These are phyloP conservation scores for Monopis laevigella DNA, from an alignment of 2,888 invertebrate species.

Conservation along the genomic window DNA sequence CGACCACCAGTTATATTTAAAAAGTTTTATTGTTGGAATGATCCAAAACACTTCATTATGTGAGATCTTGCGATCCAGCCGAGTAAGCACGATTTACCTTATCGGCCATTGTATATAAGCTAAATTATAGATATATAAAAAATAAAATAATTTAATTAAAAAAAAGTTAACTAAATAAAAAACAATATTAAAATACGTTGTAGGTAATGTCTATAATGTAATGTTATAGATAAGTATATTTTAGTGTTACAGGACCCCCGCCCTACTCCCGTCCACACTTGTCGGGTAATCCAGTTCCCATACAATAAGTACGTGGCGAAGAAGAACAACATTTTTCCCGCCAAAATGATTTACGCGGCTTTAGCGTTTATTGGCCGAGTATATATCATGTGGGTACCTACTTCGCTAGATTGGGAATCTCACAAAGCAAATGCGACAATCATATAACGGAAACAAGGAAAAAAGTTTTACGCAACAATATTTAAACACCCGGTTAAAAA, in stretches of 20 bases:
- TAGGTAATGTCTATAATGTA: too few species aligned
- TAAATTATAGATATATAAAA: too few species aligned
- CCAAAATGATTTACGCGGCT: constrained; percentile 13
- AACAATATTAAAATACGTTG: neutral
- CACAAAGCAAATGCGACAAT: too few species aligned
- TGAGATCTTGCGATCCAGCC: too few species aligned
- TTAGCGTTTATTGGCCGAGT: constrained; percentile 59
- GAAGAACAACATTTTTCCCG: constrained; percentile 11
- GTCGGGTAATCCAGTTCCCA: neutral
- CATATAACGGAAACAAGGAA: too few species aligned
- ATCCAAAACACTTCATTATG: too few species aligned
- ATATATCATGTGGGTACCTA: constrained; percentile 37
- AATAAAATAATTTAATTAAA: neutral
- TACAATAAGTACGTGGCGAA: neutral
- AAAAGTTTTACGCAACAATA: too few species aligned
- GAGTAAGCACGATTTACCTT: too few species aligned
- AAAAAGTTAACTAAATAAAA: neutral
- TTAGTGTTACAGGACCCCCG: neutral
- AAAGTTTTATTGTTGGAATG: too few species aligned
- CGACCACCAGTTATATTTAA: too few species aligned
- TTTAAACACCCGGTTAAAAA: too few species aligned
- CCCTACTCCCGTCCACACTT: neutral
- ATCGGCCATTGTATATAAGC: too few species aligned
- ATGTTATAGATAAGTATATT: neutral
- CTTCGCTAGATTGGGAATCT: constrained; percentile 11